Conservation (phyloP, 1,140 invertebrate species). For the Pseudomyrmex cubaensis region DNA sequence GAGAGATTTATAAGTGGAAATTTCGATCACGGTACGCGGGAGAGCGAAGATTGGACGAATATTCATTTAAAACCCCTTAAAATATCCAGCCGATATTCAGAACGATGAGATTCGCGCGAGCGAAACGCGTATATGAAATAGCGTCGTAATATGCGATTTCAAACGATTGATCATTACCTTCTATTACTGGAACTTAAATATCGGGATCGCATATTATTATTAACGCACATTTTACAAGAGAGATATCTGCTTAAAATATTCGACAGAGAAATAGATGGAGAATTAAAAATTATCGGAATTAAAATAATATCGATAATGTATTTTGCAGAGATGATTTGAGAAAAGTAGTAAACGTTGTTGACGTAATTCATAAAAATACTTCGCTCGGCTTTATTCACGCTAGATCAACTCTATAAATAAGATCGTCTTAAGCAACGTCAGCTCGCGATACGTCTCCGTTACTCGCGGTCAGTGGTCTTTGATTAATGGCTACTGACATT, state of each 20-base stretch:
- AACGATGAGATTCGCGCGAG: too few relatives aligned
- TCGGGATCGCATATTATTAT: too few relatives aligned
- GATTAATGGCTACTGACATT: constrained; percentile 52
- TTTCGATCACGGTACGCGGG: not conserved
- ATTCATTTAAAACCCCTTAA: not conserved
- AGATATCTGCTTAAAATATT: too few relatives aligned
- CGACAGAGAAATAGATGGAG: too few relatives aligned
- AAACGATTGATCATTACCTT: too few relatives aligned
- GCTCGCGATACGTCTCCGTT: constrained; percentile 5
- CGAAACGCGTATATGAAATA: not conserved
- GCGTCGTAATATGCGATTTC: too few relatives aligned
- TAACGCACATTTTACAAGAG: too few relatives aligned
- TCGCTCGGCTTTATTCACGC: not conserved
- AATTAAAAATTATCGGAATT: too few relatives aligned
- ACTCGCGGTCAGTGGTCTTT: constrained; percentile 41
- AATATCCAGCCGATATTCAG: not conserved
- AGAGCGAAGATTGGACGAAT: not conserved
- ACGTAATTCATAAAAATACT: not conserved
- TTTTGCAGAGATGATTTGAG: too few relatives aligned
- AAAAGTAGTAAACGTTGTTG: too few relatives aligned
- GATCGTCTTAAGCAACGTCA: constrained; percentile 30
- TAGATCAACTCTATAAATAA: constrained; percentile 47
- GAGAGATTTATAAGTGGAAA: constrained; percentile 26
- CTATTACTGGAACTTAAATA: too few relatives aligned
- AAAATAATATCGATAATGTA: too few relatives aligned